Percentiles rank a stretch among this genome's conserved stretches.
Conservation (phyloP, 2,888 invertebrate genomes). For the Clostera curtula region DNA sequence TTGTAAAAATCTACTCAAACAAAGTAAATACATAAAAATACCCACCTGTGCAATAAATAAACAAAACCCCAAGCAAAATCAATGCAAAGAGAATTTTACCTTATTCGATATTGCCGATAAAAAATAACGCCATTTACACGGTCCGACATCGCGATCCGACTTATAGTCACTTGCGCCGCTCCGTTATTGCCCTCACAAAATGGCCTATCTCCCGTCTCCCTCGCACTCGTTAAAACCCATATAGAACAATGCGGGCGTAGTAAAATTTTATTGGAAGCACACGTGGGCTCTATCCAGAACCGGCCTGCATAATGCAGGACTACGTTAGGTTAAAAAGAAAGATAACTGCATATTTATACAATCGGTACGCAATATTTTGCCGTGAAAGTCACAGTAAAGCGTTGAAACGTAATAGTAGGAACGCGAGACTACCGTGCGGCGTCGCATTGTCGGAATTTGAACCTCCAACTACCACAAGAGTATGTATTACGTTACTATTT, state of each 20-base stretch:
- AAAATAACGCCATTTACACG: slow-evolving; percentile 45
- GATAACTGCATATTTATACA: slow-evolving; percentile 73
- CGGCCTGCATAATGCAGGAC: slow-evolving; percentile 66
- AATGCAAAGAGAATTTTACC: slow-evolving; percentile 35
- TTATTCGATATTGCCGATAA: slow-evolving; percentile 34
- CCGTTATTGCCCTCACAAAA: slow-evolving; percentile 55
- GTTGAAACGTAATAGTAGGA: slow-evolving; percentile 12
- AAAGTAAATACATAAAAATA: slow-evolving; percentile 14
- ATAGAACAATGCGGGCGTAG: slow-evolving; percentile 62
- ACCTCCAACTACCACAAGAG: slow-evolving; percentile 5
- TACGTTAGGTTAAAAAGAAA: slow-evolving; percentile 72
- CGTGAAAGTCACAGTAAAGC: slow-evolving; percentile 61
- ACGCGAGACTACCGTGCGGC: neutral
- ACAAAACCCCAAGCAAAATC: slow-evolving; percentile 26
- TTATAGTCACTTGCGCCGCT: slow-evolving; percentile 52
- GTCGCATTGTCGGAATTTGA: neutral
- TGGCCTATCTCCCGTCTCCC: slow-evolving; percentile 42
- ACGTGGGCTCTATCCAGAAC: slow-evolving; percentile 49
- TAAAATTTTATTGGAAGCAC: slow-evolving; percentile 72
- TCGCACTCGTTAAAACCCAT: slow-evolving; percentile 40
- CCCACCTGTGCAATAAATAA: slow-evolving; percentile 16
- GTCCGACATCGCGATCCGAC: slow-evolving; percentile 40
- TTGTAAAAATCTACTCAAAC: neutral
- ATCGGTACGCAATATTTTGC: slow-evolving; percentile 65
- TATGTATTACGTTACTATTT: no score